Conservation (phyloP, 2,113 vertebrate species). For the Nannobrachium achirus region DNA sequence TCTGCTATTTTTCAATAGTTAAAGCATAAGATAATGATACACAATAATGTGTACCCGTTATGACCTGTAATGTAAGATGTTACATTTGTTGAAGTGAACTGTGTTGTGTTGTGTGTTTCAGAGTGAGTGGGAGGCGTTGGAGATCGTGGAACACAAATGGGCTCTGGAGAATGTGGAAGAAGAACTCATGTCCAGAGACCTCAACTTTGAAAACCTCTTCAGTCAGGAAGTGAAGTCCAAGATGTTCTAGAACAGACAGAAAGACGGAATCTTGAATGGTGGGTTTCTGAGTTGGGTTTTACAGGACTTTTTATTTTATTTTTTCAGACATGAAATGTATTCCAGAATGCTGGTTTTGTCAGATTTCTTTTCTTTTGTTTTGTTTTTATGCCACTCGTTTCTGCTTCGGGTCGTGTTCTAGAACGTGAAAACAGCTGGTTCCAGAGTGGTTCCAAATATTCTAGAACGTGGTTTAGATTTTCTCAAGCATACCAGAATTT, state of each 20-base stretch:
- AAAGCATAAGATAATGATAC: not conserved
- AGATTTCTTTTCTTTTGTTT: too few species aligned
- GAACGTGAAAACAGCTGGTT: too few species aligned
- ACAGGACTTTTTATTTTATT: too few species aligned
- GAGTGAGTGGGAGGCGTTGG: constrained; percentile 88
- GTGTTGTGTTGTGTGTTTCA: constrained; percentile 47
- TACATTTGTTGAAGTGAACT: not conserved
- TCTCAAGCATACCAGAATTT: too few species aligned
- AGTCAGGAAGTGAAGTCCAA: constrained; percentile 53
- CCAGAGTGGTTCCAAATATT: too few species aligned
- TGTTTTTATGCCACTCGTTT: too few species aligned
- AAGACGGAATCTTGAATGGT: too few species aligned
- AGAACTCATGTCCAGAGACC: constrained; percentile 79
- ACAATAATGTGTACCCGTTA: not conserved
- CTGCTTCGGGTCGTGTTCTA: too few species aligned
- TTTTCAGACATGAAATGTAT: too few species aligned
- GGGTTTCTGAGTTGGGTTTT: too few species aligned
- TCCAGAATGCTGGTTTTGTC: too few species aligned
- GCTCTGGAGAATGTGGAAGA: constrained; percentile 85
- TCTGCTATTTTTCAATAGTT: not conserved
- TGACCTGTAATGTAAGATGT: not conserved
- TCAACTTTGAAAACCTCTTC: constrained; percentile 75
- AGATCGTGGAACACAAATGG: constrained; percentile 85
- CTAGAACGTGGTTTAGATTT: too few species aligned
- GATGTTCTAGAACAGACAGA: constrained; percentile 45